Evolutionary conservation across 2,113 vertebrate genomes (phyloP).

Genomic region (Holacanthus passer): DNA sequence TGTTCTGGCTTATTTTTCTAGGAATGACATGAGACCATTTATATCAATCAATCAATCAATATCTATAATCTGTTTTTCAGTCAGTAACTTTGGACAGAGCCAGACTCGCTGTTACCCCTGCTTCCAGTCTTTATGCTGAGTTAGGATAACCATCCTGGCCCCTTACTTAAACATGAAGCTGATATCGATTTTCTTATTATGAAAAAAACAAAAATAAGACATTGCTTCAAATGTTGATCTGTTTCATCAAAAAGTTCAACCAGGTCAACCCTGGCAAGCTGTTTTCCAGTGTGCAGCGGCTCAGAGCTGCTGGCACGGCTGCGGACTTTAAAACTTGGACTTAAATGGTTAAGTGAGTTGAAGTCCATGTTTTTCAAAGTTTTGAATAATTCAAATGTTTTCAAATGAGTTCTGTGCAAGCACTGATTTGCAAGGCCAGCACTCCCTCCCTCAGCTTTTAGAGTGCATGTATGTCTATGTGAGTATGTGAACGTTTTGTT

Average conservation of each 20-base stretch:
- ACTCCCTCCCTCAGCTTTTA: background rate
- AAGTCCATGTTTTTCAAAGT: background rate
- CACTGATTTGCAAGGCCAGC: slow-evolving; percentile 14
- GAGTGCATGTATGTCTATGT: background rate
- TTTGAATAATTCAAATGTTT: slow-evolving; percentile 69
- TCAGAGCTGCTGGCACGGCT: background rate
- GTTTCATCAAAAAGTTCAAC: too few relatives aligned
- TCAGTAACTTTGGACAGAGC: too few relatives aligned
- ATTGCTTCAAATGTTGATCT: too few relatives aligned
- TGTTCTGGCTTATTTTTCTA: too few relatives aligned
- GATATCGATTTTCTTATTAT: background rate
- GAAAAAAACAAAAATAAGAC: background rate
- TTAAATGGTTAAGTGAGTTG: background rate
- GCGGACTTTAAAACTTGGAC: background rate
- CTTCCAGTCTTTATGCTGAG: background rate
- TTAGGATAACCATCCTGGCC: background rate
- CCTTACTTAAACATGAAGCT: background rate
- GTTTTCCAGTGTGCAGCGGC: background rate
- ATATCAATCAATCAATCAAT: too few relatives aligned
- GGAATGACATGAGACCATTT: too few relatives aligned
- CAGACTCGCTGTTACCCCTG: background rate
- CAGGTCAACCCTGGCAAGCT: background rate
- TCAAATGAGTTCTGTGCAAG: slow-evolving; percentile 3
- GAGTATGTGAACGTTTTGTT: background rate
- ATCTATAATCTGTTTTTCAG: too few relatives aligned